phyloP scores from a whole-genome alignment of 2,888 invertebrate species.

The Drosophila quinaria region DNA sequence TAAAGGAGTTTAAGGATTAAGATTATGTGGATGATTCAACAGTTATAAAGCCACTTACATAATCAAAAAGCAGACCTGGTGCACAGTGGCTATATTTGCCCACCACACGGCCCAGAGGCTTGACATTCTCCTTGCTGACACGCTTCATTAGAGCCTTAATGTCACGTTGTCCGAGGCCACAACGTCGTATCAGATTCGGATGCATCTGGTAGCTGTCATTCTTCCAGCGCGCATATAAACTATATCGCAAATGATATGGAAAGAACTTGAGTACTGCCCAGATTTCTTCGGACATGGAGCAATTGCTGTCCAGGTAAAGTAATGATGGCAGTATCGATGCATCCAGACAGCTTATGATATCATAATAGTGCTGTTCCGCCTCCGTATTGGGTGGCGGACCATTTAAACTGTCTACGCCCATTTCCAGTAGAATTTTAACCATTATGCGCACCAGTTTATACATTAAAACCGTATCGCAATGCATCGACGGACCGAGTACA shows the following conservation, averaged over 20 bases:
- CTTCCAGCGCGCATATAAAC: slow-evolving; percentile 98
- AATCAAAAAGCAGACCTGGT: slow-evolving; percentile 98
- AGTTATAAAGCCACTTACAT: slow-evolving; percentile 87
- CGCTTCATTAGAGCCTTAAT: slow-evolving; percentile 98
- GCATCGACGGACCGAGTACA: slow-evolving; percentile 94
- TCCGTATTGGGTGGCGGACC: slow-evolving; percentile 80
- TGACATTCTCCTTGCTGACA: slow-evolving; percentile 99
- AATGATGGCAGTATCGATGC: slow-evolving; percentile 95
- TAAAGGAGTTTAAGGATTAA: neutral
- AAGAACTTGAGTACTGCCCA: slow-evolving; percentile 95
- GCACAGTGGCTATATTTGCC: slow-evolving; percentile 99
- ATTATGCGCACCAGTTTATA: slow-evolving; percentile 91
- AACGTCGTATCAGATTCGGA: slow-evolving; percentile 93
- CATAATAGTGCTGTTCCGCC: slow-evolving; percentile 90
- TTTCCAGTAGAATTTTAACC: slow-evolving; percentile 84
- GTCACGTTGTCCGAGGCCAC: slow-evolving; percentile 95
- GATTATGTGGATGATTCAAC: fast-evolving
- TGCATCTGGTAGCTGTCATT: slow-evolving; percentile 94
- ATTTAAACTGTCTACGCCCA: slow-evolving; percentile 85
- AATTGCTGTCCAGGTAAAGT: slow-evolving; percentile 96
- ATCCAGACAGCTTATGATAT: slow-evolving; percentile 94
- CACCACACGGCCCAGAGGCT: slow-evolving; percentile 97
- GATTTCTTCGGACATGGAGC: slow-evolving; percentile 97
- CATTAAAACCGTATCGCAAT: slow-evolving; percentile 95
- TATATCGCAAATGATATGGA: slow-evolving; percentile 93